Base-by-base conservation (phyloP, 2,113 vertebrate species). In the Seriola rivoliana region DNA sequence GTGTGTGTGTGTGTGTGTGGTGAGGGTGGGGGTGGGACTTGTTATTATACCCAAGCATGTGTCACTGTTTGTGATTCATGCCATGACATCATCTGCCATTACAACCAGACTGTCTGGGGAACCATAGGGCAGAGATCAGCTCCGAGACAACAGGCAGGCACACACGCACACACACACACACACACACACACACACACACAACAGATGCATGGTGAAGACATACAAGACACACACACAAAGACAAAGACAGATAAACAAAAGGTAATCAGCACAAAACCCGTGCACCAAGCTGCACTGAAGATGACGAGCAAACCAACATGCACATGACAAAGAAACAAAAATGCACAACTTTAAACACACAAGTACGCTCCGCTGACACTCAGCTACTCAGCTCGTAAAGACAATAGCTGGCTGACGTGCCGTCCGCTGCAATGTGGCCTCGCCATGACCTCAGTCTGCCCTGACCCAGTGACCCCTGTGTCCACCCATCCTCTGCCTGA, bases 11-110 rank as follows among this genome's bases (percentile, higher is more conserved):
- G 52, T 71, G 34, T 36, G 34, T 34, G 63, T 23, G 46, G 21
- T 29, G 9, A 7, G 25, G 78, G 60, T 68, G 85, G 79, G 85
- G 77, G 81, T 71, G 70, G 85, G 85, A 80, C 87, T 84, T 90
- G 91, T 92, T 93, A 93, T 94, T 89, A 90, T 82, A 92, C 74
- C 85, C 85, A 10, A 88, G 90, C 90, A 90, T 92, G 89, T 94
- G 93, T 95, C 94, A 94, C 88, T 78, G 80, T 91, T 92, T 93
- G 89, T 92, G 92, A 94, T 93, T 94, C 90, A 93, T 85, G 75
- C 88, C 84, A 94, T 95, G 94, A 95, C 93, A 95, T 95, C 95
- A 95, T 92, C 91, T 82, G 85, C 93, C 91, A 94, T 94, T 94
- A 93, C 90, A 84, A 92, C 87, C 88, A 93, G 91, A 91, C 88